Evolutionary conservation across 1,140 invertebrate genomes (phyloP), one percentile per base, ranked within the genome.

Genomic region (Scaptomyza montana): DNA sequence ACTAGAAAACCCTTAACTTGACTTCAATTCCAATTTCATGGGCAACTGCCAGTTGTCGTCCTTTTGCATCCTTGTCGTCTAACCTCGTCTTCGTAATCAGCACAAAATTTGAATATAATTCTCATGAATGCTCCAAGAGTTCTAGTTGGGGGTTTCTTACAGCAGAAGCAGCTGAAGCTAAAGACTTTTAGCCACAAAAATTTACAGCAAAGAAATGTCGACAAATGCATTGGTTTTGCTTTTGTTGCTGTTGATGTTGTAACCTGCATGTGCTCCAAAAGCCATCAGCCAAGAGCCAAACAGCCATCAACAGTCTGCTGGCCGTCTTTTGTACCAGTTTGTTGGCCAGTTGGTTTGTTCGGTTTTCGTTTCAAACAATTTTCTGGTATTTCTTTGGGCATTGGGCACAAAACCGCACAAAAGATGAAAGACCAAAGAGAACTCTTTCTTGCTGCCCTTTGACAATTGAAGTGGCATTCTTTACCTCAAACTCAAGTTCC

Each of bases 81-180:
- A 30, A 30, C 30, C 5, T 50, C 68, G 19, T 64, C 62, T 28
- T 53, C 49, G 63, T 72, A 76, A 76, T 76, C 76, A 79, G 80
- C 65, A 74, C 65, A 53, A 77, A 85, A 85, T 86, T 80, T 75
- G 81, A 77, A 86, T 71, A 80, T 85, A 85, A 86, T 86, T 85
- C 78, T 78, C 68, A 68, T 77, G 81, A 86, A 86, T 36, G 33
- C 33, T 2, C 8, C 33, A 36, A 36, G 33, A 36, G 33, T 36
- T 36, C 74, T 6, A 33, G 30, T 33, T 33, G 30, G 30, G 30
- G 5, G 7, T 33, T 33, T 33, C 30, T 33, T 33, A 33, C 30
- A 33, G 30, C 21, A 74, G 46, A 30, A 49, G 53, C 7, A 39
- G 49, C 19, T 54, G 61, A 16, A 65, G 47, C 39, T 76, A 65